Percentiles rank a stretch among this genome's conserved stretches.
These are phyloP conservation scores for Porites lobata DNA, from an alignment of 92 coral and sea anemone species.

Conservation along the genomic window DNA sequence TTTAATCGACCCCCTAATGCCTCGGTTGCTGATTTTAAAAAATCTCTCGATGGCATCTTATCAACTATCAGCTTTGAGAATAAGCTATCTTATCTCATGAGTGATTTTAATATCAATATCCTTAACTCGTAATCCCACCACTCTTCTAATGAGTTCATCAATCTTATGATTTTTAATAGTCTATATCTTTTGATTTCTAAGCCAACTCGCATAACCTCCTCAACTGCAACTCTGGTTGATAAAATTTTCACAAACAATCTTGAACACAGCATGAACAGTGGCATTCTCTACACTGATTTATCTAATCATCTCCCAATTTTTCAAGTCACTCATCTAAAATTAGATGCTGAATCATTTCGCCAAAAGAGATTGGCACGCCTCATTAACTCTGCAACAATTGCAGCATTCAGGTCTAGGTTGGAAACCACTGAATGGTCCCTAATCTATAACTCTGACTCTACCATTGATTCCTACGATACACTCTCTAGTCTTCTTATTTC, in stretches of 20 bases:
- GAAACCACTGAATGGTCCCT: background rate
- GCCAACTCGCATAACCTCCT: too few species aligned
- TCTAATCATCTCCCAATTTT: too few species aligned
- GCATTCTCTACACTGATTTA: constrained; percentile 3
- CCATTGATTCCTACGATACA: too few species aligned
- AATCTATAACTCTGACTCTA: background rate
- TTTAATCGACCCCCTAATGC: constrained; percentile 43
- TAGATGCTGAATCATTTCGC: background rate
- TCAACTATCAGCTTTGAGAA: constrained; percentile 36
- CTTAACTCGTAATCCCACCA: too few species aligned
- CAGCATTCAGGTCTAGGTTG: background rate
- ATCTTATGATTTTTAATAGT: too few species aligned
- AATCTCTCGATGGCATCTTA: background rate
- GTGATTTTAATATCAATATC: too few species aligned
- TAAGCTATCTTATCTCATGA: constrained; percentile 5
- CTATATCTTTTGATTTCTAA: too few species aligned
- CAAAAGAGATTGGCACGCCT: constrained; percentile 9
- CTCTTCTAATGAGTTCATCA: too few species aligned
- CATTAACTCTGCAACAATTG: constrained; percentile 1
- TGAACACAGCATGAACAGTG: constrained; percentile 24
- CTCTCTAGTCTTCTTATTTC: too few species aligned
- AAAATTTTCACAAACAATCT: constrained; percentile 14
- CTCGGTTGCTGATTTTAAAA: constrained; percentile 32
- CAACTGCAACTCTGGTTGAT: too few species aligned
- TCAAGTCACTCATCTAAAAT: background rate